Base-by-base conservation (phyloP, 2,113 vertebrate genomes). In the Crocuta crocuta region DNA sequence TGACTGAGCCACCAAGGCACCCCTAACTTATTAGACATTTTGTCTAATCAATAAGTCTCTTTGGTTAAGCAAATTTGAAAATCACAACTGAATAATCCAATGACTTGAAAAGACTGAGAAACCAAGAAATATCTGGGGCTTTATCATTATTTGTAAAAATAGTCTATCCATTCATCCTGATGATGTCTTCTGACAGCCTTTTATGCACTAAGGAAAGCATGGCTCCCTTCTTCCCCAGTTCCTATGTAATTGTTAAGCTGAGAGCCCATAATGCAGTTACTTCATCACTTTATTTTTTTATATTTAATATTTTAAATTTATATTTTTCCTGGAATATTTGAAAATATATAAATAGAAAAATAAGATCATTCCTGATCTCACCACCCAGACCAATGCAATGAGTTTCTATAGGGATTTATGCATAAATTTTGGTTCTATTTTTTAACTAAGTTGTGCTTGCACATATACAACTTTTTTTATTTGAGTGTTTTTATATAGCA, bases 261-360 rank as follows among this genome's bases (percentile, higher is more conserved):
- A 61, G 21, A 91, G 50, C 7, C 45, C 33, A 63, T 63, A 82
- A 91, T 33, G 1, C 50, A 78, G 23, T 26, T 76, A 39, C 16
- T 91, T 53, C 5, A 63, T 48, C 35, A 79, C 87, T 88, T 87
- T 79, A 88, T 26, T 65, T 82, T 68, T 88, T 50, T 81, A 74
- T 74, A 53, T 82, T 84, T 90, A 76, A 45, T 97, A n/a, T 76
- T 91, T 94, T 78, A 91, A 70, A 78, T 70, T 50, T 76, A 55
- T n/a, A 9, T 73, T 93, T 71, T 94, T 91, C n/a, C 58, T 45
- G 74, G 16, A 63, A 83, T 96, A 48, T 35, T 78, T 53, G 24
- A 43, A 94, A 91, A 79, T 73, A 73, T 28, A 8, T 71, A 33
- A 81, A 91, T 31, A 73, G 7, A 35, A 74, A 71, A 84, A 39